Percentiles rank a stretch among this genome's conserved stretches.
These are phyloP conservation scores for Stenotaenia linearis DNA, from an alignment of 2,888 invertebrate species.

Conservation along the genomic window DNA sequence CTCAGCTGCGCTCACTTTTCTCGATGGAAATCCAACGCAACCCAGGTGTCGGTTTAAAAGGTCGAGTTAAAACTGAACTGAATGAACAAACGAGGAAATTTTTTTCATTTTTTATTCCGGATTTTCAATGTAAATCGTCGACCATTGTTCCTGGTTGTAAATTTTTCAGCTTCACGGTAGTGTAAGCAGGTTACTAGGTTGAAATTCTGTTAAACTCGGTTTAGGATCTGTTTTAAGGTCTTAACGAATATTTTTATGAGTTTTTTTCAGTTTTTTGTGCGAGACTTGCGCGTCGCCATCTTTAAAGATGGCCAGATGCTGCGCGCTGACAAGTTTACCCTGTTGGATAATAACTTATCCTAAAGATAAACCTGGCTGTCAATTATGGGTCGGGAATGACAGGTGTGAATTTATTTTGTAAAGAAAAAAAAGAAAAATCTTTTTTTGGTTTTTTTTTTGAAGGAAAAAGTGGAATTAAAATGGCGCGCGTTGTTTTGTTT, in stretches of 20 bases:
- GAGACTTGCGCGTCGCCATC: not conserved
- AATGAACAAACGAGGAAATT: too few species aligned
- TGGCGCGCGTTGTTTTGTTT: too few species aligned
- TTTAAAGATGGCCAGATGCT: not conserved
- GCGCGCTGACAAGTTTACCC: not conserved
- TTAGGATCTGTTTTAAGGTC: too few species aligned
- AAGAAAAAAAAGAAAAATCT: not conserved
- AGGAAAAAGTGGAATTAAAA: too few species aligned
- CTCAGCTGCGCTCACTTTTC: not conserved
- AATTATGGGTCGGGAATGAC: not conserved
- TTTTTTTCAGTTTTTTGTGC: not conserved
- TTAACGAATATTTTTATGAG: not conserved
- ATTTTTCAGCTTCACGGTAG: not conserved
- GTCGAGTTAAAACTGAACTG: too few species aligned
- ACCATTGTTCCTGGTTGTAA: not conserved
- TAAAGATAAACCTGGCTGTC: not conserved
- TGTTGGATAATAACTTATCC: not conserved
- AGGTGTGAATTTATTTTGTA: not conserved
- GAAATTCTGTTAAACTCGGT: not conserved
- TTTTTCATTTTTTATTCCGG: not conserved
- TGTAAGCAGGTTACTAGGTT: not conserved
- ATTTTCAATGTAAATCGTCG: not conserved
- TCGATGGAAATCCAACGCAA: not conserved
- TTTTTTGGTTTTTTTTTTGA: not conserved
- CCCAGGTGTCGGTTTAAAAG: conserved; percentile 2